Conservation (phyloP, 37 sponge, comb jelly and placozoan genomes). For the Diacarnus erythraeanus region DNA sequence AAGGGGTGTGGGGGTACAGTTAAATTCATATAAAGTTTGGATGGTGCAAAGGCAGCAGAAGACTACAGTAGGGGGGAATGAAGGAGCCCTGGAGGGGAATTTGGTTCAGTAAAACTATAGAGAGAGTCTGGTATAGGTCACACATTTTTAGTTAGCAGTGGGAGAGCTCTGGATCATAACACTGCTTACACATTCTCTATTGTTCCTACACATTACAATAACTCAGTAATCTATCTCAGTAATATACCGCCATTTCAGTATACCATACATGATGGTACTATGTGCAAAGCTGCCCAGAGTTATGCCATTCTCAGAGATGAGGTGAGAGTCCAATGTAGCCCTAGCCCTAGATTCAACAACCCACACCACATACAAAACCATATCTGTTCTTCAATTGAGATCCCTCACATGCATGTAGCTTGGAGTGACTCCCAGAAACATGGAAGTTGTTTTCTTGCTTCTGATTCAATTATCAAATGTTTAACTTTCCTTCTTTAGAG, state of each 20-base stretch:
- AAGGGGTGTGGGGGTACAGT: no score
- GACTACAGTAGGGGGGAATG: slow-evolving; percentile 12
- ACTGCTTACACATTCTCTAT: slow-evolving; percentile 26
- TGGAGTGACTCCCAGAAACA: slow-evolving; percentile 28
- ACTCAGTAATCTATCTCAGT: no score
- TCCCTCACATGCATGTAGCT: slow-evolving; percentile 8
- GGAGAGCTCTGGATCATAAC: slow-evolving; percentile 20
- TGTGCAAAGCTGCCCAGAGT: slow-evolving; percentile 54
- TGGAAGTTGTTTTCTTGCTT: slow-evolving; percentile 29
- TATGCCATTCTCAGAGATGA: slow-evolving; percentile 27
- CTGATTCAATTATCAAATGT: slow-evolving; percentile 47
- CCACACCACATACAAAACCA: not conserved
- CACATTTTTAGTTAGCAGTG: slow-evolving; percentile 23
- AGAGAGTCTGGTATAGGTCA: not conserved
- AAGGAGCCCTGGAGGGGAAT: slow-evolving; percentile 15
- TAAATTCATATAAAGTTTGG: no score
- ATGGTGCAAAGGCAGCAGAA: slow-evolving; percentile 41
- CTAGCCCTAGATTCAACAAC: no score
- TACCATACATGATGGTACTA: slow-evolving; percentile 10
- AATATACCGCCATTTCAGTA: not conserved
- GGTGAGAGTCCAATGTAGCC: slow-evolving; percentile 13
- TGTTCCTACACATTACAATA: slow-evolving; percentile 20
- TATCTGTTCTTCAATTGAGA: not conserved
- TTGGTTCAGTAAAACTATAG: not conserved
- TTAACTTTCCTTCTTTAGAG: slow-evolving; percentile 33